These are phyloP conservation scores for Cactoblastis cactorum DNA, from an alignment of 2,888 invertebrate genomes.

Conservation along the genomic window DNA sequence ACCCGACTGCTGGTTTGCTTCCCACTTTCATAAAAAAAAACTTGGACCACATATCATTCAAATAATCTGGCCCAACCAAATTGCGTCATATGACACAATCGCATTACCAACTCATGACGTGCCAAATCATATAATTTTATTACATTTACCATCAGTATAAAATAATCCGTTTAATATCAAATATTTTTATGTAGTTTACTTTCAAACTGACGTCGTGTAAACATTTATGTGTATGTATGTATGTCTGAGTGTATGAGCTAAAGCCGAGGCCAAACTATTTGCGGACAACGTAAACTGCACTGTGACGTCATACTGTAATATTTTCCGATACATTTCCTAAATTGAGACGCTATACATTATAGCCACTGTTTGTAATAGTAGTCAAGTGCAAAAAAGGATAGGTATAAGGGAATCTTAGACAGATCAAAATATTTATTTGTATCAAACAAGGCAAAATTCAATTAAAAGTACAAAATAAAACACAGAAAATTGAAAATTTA, in stretches of 20 bases:
- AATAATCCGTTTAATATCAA: not conserved
- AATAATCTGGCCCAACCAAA: too few relatives aligned
- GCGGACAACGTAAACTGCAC: conserved; percentile 16
- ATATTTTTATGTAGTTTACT: conserved; percentile 7
- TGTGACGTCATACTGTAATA: conserved; percentile 11
- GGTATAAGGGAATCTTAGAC: too few relatives aligned
- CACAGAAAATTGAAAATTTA: too few relatives aligned
- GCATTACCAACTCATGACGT: not conserved
- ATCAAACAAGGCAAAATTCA: too few relatives aligned
- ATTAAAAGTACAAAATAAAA: too few relatives aligned
- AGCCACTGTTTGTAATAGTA: not conserved
- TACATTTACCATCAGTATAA: not conserved
- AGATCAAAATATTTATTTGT: too few relatives aligned
- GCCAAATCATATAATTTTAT: not conserved
- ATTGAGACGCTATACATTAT: not conserved
- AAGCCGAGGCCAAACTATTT: conserved; percentile 14
- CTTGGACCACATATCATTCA: too few relatives aligned
- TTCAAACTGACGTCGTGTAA: not conserved
- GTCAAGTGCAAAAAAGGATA: too few relatives aligned
- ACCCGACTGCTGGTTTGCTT: too few relatives aligned
- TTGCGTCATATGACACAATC: too few relatives aligned
- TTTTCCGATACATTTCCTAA: conserved; percentile 10
- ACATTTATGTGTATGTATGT: not conserved
- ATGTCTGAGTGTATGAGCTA: not conserved
- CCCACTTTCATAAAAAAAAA: too few relatives aligned